Evolutionary conservation across 2,888 invertebrate genomes (phyloP).

Genomic region (Parasteatoda lunata): DNA sequence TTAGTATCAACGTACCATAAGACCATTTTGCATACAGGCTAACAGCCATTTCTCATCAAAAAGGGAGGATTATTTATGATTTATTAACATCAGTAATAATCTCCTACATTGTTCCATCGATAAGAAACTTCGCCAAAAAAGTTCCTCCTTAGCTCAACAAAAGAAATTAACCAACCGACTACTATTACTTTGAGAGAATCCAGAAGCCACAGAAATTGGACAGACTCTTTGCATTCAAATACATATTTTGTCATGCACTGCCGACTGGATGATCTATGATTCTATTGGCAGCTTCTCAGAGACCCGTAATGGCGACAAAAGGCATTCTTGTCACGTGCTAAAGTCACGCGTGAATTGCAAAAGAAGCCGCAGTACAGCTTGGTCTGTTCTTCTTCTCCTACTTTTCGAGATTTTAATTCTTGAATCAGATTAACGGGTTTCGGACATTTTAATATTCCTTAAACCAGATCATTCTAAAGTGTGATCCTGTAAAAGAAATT

Average conservation of each 20-base stretch:
- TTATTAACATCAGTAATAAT: slow-evolving; percentile 41
- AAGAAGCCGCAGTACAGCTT: slow-evolving; percentile 37
- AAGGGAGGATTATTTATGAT: slow-evolving; percentile 39
- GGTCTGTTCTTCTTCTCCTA: neutral
- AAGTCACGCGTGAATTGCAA: slow-evolving; percentile 43
- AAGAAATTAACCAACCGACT: slow-evolving; percentile 51
- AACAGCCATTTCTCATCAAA: slow-evolving; percentile 32
- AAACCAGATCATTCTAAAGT: no score
- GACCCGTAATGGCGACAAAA: neutral
- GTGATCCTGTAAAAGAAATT: no score
- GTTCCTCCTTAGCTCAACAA: slow-evolving; percentile 40
- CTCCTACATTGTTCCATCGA: slow-evolving; percentile 53
- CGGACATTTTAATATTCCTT: no score
- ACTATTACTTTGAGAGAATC: slow-evolving; percentile 21
- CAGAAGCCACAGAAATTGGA: slow-evolving; percentile 31
- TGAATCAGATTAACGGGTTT: neutral
- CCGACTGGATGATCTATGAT: slow-evolving; percentile 47
- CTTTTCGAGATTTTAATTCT: no score
- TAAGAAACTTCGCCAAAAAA: slow-evolving; percentile 19
- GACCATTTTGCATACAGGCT: slow-evolving; percentile 32
- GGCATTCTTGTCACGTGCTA: slow-evolving; percentile 44
- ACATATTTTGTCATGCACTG: slow-evolving; percentile 50
- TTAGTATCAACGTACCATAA: slow-evolving; percentile 9
- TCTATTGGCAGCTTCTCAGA: slow-evolving; percentile 45
- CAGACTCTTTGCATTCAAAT: slow-evolving; percentile 40